phyloP scores from a whole-genome alignment of 2,113 vertebrate genomes.

The Ailurus styani region DNA sequence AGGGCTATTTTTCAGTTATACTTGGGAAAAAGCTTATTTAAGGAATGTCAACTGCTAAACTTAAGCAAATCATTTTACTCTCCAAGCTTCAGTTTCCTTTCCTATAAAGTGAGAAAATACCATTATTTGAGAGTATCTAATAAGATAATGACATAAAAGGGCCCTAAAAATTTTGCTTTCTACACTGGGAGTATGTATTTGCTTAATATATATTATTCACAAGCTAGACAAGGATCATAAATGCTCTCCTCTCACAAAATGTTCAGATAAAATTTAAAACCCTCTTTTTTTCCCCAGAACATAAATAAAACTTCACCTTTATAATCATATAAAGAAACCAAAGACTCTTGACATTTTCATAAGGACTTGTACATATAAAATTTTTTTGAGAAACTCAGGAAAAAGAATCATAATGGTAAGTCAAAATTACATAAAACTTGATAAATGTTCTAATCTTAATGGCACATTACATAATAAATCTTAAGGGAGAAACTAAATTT shows the following conservation, averaged over 20 bases:
- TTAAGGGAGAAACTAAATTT: background rate
- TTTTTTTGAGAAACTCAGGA: background rate
- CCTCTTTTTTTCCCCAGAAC: background rate
- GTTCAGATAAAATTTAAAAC: background rate
- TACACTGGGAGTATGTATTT: background rate
- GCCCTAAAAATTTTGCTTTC: background rate
- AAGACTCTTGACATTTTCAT: background rate
- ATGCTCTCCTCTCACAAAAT: conserved; percentile 13
- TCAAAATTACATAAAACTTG: background rate
- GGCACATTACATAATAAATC: background rate
- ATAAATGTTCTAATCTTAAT: background rate
- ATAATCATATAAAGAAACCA: background rate
- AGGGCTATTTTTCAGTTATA: background rate
- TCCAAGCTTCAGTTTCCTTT: background rate
- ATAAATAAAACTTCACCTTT: background rate
- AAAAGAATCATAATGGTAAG: background rate
- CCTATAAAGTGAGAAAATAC: background rate
- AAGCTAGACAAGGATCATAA: background rate
- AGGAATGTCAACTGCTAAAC: background rate
- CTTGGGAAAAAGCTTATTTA: background rate
- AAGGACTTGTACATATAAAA: background rate
- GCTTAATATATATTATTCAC: background rate
- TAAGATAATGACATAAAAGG: background rate
- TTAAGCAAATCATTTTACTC: background rate
- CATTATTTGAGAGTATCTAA: background rate